phyloP scores from a whole-genome alignment of 1,140 invertebrate genomes.

The Plectrocnemia conspersa region DNA sequence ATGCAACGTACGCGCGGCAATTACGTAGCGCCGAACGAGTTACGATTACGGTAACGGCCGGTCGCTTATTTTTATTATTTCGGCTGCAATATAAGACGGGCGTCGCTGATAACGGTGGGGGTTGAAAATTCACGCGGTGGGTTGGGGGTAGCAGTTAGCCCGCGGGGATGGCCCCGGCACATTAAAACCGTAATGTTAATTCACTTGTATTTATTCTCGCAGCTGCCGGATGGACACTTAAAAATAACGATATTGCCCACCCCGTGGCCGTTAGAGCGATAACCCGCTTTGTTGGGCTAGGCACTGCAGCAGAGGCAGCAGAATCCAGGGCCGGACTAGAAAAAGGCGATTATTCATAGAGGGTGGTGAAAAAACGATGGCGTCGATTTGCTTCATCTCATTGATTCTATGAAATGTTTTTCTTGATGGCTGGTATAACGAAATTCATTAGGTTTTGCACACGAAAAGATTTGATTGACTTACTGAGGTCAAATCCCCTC shows the following conservation, averaged over 20 bases:
- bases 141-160: slow-evolving; percentile 16
- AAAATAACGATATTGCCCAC: slow-evolving; percentile 35
- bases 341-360: too few species aligned
- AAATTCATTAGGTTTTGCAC: too few species aligned
- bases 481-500: too few species aligned
- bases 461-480: too few species aligned
- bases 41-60: slow-evolving; percentile 12
- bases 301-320: background rate
- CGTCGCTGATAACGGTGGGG: slow-evolving; percentile 12
- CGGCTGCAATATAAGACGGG: background rate
- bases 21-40: slow-evolving; percentile 3
- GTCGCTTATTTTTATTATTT: slow-evolving; percentile 20
- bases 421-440: too few species aligned
- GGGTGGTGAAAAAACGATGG: too few species aligned
- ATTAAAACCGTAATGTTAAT: slow-evolving; percentile 37
- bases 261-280: slow-evolving; percentile 32
- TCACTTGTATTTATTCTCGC: slow-evolving; percentile 36
- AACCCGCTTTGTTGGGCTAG: slow-evolving; percentile 31
- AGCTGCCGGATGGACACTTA: slow-evolving; percentile 37
- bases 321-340: too few species aligned
- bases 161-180: slow-evolving; percentile 27
- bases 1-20: too few species aligned
- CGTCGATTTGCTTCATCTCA: too few species aligned
- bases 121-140: background rate
- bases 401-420: too few species aligned